Percentiles rank a stretch among this genome's conserved stretches.
These are phyloP conservation scores for Forbesichthys papilliferus DNA, from an alignment of 2,113 vertebrate genomes.

Conservation along the genomic window DNA sequence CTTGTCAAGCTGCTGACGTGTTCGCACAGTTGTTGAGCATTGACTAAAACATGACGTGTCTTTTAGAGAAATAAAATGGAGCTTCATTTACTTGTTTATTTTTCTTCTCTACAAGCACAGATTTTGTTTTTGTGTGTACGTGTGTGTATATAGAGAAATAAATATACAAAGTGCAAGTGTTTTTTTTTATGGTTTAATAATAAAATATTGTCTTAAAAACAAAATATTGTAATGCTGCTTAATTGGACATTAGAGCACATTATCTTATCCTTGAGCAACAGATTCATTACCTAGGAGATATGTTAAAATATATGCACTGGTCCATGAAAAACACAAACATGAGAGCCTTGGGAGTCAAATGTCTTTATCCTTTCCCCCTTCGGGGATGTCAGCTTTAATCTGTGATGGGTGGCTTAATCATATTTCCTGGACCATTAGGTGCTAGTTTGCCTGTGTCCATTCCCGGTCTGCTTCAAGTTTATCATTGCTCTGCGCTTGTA, in stretches of 20 bases:
- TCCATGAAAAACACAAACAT: constrained; percentile 46
- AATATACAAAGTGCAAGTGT: constrained; percentile 6
- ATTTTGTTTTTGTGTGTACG: constrained; percentile 30
- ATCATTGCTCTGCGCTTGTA: constrained; percentile 10
- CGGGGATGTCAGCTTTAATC: constrained; percentile 33
- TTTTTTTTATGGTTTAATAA: constrained; percentile 31
- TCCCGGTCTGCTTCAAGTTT: constrained; percentile 2
- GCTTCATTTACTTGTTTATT: constrained; percentile 61
- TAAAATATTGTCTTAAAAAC: constrained; percentile 52
- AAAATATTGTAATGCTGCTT: constrained; percentile 50
- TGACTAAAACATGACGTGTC: constrained; percentile 68
- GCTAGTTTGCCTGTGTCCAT: constrained; percentile 32
- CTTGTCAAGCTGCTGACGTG: constrained; percentile 45
- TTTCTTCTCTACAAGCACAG: constrained; percentile 49
- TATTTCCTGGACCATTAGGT: constrained; percentile 58
- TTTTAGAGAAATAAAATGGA: constrained; percentile 74
- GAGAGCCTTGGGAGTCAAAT: constrained; percentile 49
- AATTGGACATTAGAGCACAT: constrained; percentile 63
- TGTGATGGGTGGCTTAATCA: constrained; percentile 38
- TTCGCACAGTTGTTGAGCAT: constrained; percentile 56
- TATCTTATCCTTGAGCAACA: constrained; percentile 61
- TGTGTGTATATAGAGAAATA: neutral
- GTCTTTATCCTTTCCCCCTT: constrained; percentile 47
- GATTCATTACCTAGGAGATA: constrained; percentile 60
- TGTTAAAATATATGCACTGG: constrained; percentile 36